A percentile compares a stretch with the other conserved stretches of the same genome.
These are phyloP conservation scores for Mungos mungo DNA, from an alignment of 2,113 vertebrate species.

Conservation along the genomic window DNA sequence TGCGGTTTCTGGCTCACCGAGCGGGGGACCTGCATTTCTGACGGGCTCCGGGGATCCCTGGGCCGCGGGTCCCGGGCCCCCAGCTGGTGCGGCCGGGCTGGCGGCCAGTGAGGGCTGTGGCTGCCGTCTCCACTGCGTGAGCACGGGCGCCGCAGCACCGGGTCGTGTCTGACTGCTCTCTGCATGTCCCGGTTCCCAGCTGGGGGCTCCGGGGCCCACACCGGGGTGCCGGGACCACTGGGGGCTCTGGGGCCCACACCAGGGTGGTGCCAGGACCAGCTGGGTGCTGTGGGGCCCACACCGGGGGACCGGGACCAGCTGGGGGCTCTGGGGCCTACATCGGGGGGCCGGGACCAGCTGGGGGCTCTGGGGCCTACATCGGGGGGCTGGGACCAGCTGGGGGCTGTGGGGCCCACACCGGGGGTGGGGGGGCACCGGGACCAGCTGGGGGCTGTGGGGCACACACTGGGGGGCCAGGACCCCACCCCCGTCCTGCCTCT, in stretches of 20 bases:
- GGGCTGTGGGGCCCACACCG: neutral
- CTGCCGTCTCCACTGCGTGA: neutral
- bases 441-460: neutral
- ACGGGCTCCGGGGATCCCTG: fast-evolving
- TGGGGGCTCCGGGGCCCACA: neutral
- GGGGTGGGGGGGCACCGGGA: fast-evolving
- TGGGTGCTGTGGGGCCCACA: neutral
- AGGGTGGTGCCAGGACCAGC: neutral
- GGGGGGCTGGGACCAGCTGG: neutral
- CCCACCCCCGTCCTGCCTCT: neutral
- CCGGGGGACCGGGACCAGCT: neutral
- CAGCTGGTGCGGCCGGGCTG: neutral
- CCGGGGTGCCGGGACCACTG: neutral
- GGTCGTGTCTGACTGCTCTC: fast-evolving
- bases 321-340: neutral
- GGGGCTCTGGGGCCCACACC: neutral
- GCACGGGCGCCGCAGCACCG: too few relatives aligned
- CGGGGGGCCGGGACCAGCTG: neutral
- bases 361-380: neutral
- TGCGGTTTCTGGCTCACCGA: fast-evolving
- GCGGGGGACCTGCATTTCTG: neutral
- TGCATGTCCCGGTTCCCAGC: neutral
- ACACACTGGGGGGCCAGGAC: fast-evolving
- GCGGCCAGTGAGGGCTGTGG: neutral
- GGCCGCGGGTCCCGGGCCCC: fast-evolving